A percentile compares a stretch with the other conserved stretches of the same genome.
These are phyloP conservation scores for Apodemia duryi DNA, from an alignment of 2,888 invertebrate species.

Conservation along the genomic window DNA sequence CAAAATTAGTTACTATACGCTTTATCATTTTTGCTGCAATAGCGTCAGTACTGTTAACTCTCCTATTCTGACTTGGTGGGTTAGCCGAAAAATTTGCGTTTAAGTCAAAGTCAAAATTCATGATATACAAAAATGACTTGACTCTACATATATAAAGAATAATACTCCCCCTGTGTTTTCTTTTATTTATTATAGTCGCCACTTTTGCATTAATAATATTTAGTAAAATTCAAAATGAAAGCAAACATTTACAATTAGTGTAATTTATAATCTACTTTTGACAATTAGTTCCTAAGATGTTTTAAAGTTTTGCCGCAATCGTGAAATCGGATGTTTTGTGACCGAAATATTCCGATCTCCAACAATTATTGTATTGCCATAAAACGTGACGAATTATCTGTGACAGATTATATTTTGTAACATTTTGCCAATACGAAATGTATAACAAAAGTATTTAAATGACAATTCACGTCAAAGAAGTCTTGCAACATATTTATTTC, in stretches of 20 bases:
- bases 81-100: too few species aligned
- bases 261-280: background rate
- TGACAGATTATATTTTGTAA: constrained; percentile 12
- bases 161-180: too few species aligned
- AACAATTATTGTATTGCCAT: background rate
- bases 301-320: constrained; percentile 7
- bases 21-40: too few species aligned
- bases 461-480: background rate
- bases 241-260: background rate
- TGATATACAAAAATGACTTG: too few species aligned
- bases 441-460: constrained; percentile 9
- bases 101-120: too few species aligned
- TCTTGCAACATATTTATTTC: background rate
- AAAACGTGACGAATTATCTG: constrained; percentile 13
- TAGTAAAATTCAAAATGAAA: too few species aligned
- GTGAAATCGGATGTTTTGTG: constrained; percentile 6
- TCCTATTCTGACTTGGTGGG: too few species aligned
- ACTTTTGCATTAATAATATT: too few species aligned
- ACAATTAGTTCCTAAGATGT: background rate
- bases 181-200: too few species aligned
- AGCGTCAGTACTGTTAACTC: too few species aligned
- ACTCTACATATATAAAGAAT: too few species aligned
- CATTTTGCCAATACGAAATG: constrained; percentile 2
- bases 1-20: too few species aligned
- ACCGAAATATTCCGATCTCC: background rate